Evolutionary conservation across 2,888 invertebrate species (phyloP).

Genomic region (Girardia tigrina): DNA sequence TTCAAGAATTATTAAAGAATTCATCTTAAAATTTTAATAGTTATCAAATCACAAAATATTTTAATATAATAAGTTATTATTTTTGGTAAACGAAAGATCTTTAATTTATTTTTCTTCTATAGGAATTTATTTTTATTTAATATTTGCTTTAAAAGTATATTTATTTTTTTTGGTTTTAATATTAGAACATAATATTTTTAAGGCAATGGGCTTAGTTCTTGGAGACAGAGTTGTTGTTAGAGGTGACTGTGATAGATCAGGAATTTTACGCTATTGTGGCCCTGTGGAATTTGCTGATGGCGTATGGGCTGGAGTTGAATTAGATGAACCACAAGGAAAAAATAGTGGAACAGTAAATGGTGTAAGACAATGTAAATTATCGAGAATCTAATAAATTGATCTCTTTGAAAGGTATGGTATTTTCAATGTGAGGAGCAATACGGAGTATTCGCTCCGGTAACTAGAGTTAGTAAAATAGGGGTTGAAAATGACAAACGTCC

Average conservation of each 20-base stretch:
- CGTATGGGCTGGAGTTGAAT: conserved; percentile 54
- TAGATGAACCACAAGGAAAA: conserved; percentile 52
- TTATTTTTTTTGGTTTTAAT: too few relatives aligned
- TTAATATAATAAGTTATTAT: too few relatives aligned
- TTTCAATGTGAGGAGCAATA: conserved; percentile 51
- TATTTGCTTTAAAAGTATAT: too few relatives aligned
- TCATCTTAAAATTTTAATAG: too few relatives aligned
- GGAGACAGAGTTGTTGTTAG: conserved; percentile 51
- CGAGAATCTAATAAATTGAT: background rate
- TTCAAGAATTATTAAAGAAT: too few relatives aligned
- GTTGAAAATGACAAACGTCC: background rate
- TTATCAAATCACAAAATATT: too few relatives aligned
- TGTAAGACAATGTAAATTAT: conserved; percentile 40
- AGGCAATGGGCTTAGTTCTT: conserved; percentile 50
- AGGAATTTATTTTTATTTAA: too few relatives aligned
- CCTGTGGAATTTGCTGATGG: conserved; percentile 52
- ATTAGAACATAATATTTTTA: conserved; percentile 41
- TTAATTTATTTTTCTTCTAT: too few relatives aligned
- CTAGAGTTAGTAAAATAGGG: conserved; percentile 26
- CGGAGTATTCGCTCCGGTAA: conserved; percentile 42
- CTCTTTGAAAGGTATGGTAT: conserved; percentile 40
- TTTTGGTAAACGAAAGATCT: too few relatives aligned
- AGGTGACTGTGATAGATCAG: conserved; percentile 44
- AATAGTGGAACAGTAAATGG: conserved; percentile 53
- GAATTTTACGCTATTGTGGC: conserved; percentile 50